phyloP scores from a whole-genome alignment of 2,113 vertebrate species.

The Ahaetulla prasina region DNA sequence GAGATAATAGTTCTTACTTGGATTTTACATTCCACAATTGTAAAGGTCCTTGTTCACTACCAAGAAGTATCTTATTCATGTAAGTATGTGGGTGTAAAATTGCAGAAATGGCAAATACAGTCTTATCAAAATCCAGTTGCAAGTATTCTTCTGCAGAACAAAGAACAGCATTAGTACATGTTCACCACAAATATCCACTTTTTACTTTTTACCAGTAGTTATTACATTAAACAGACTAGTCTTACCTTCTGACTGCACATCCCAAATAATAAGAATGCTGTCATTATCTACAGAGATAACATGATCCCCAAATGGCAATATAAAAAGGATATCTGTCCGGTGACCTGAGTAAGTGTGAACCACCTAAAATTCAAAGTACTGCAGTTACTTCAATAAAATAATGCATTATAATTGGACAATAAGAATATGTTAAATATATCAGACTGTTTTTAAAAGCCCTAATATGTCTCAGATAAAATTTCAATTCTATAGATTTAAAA shows the following conservation, averaged over 20 bases:
- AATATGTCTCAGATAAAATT: not conserved
- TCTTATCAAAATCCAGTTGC: slow-evolving; percentile 81
- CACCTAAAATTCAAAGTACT: slow-evolving; percentile 72
- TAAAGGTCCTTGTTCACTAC: slow-evolving; percentile 87
- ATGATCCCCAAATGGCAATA: slow-evolving; percentile 91
- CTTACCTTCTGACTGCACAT: slow-evolving; percentile 83
- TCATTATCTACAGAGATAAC: slow-evolving; percentile 85
- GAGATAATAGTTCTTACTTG: slow-evolving; percentile 74
- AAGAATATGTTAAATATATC: not conserved
- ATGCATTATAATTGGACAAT: not conserved
- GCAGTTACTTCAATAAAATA: slow-evolving; percentile 4
- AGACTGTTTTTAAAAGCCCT: not conserved
- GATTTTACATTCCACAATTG: slow-evolving; percentile 97
- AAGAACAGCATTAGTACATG: slow-evolving; percentile 1
- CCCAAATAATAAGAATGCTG: slow-evolving; percentile 89
- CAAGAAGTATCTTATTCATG: slow-evolving; percentile 95
- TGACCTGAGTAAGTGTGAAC: slow-evolving; percentile 86
- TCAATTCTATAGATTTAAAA: not conserved
- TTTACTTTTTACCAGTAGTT: rapidly evolving
- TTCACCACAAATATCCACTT: not conserved
- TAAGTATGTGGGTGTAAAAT: slow-evolving; percentile 94
- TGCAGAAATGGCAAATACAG: slow-evolving; percentile 81
- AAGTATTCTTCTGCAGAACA: slow-evolving; percentile 83
- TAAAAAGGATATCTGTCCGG: slow-evolving; percentile 79
- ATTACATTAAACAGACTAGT: not conserved